These are phyloP conservation scores for Gopherus evgoodei DNA, from an alignment of 2,113 vertebrate genomes.

Conservation along the genomic window DNA sequence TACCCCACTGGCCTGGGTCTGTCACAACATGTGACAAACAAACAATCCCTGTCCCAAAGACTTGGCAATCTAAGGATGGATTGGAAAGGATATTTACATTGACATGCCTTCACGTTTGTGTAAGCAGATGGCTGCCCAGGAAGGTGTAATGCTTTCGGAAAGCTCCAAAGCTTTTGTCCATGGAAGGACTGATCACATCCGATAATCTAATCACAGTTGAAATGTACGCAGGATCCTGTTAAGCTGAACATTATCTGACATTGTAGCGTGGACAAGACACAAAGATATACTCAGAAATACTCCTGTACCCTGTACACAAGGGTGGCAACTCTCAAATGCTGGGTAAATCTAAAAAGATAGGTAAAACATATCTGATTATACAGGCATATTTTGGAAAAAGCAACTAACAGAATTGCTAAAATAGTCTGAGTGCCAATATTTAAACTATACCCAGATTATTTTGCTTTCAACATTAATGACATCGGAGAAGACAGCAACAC, in stretches of 20 bases:
- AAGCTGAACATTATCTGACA: neutral
- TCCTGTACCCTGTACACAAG: neutral
- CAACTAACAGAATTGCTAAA: conserved; percentile 66
- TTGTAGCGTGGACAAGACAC: neutral
- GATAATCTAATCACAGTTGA: neutral
- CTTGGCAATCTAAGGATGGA: neutral
- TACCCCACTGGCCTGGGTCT: no score
- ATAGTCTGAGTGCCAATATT: conserved; percentile 48
- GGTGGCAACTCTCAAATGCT: neutral
- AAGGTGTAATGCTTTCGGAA: neutral
- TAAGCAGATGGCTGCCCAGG: conserved; percentile 12
- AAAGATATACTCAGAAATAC: neutral
- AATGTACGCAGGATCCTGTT: neutral
- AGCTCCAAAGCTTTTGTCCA: neutral
- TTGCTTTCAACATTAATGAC: neutral
- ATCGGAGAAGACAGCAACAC: conserved; percentile 2
- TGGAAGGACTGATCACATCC: neutral
- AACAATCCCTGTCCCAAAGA: neutral
- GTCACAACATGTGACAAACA: neutral
- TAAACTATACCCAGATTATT: conserved; percentile 69
- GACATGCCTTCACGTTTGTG: neutral
- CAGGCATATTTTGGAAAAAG: conserved; percentile 69
- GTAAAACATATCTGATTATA: conserved; percentile 67
- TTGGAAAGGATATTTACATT: neutral
- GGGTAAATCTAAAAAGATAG: conserved; percentile 6